These are phyloP conservation scores for Dioctria linearis DNA, from an alignment of 2,888 invertebrate species.

Conservation along the genomic window DNA sequence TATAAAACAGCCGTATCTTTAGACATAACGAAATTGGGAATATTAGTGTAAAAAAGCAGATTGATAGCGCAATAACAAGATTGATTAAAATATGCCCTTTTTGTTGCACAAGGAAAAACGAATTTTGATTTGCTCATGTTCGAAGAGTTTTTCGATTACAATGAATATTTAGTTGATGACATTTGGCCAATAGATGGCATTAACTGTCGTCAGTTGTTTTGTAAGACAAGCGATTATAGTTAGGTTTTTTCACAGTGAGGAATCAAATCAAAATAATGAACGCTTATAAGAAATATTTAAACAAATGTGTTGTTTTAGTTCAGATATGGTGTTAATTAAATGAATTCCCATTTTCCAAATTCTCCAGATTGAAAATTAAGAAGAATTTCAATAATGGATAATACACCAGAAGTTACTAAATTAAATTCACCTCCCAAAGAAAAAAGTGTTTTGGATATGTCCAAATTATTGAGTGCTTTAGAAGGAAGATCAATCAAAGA, in stretches of 20 bases:
- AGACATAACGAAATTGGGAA: too few relatives aligned
- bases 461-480: slow-evolving; percentile 41
- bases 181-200: slow-evolving; percentile 54
- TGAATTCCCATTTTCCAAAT: background rate
- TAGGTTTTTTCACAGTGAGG: slow-evolving; percentile 7
- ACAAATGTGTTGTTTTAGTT: background rate
- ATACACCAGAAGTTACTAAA: slow-evolving; percentile 9
- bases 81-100: background rate
- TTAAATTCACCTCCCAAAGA: slow-evolving; percentile 5
- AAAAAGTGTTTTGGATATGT: slow-evolving; percentile 32
- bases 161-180: slow-evolving; percentile 50
- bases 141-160: slow-evolving; percentile 21
- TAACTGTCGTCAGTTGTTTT: slow-evolving; percentile 41
- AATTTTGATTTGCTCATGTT: background rate
- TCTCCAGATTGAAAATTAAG: background rate
- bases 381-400: background rate
- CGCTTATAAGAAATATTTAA: background rate
- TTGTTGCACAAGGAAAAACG: background rate
- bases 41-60: too few relatives aligned
- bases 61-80: too few relatives aligned
- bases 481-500: slow-evolving; percentile 43
- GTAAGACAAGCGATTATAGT: slow-evolving; percentile 7
- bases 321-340: background rate
- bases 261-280: slow-evolving; percentile 4
- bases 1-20: background rate